phyloP scores from a whole-genome alignment of 2,888 invertebrate genomes.

The Drosophila neotestacea region DNA sequence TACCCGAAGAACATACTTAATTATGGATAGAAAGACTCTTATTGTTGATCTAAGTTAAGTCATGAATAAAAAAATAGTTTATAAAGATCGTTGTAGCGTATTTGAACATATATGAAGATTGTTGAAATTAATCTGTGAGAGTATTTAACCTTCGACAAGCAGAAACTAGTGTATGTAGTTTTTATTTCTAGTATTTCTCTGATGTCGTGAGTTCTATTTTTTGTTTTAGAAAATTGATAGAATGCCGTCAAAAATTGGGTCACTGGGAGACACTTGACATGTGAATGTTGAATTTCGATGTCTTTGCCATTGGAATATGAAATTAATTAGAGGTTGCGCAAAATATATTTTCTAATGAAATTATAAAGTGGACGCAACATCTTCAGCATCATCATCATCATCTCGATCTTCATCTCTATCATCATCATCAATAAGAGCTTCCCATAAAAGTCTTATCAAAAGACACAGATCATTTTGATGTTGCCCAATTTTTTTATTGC shows the following conservation, averaged over 20 bases:
- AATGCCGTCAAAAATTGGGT: constrained; percentile 58
- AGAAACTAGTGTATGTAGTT: not conserved
- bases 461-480: constrained; percentile 43
- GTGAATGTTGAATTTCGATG: constrained; percentile 35
- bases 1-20: too few relatives aligned
- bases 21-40: too few relatives aligned
- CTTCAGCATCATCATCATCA: constrained; percentile 19
- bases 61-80: too few relatives aligned
- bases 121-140: too few relatives aligned
- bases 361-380: constrained; percentile 61
- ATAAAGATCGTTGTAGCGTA: too few relatives aligned
- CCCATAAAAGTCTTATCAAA: constrained; percentile 38
- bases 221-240: constrained; percentile 29
- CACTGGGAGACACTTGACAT: constrained; percentile 62
- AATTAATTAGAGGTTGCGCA: constrained; percentile 64
- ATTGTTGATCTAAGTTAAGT: too few relatives aligned
- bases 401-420: constrained; percentile 31
- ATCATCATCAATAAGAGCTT: constrained; percentile 29
- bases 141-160: not conserved
- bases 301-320: constrained; percentile 45
- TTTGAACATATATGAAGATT: too few relatives aligned
- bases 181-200: not conserved
- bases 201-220: constrained; percentile 23
- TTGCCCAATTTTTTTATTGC: constrained; percentile 52
- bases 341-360: constrained; percentile 65